phyloP scores from a whole-genome alignment of 2,797 vertebrate species.

The Acrossocheilus fasciatus region DNA sequence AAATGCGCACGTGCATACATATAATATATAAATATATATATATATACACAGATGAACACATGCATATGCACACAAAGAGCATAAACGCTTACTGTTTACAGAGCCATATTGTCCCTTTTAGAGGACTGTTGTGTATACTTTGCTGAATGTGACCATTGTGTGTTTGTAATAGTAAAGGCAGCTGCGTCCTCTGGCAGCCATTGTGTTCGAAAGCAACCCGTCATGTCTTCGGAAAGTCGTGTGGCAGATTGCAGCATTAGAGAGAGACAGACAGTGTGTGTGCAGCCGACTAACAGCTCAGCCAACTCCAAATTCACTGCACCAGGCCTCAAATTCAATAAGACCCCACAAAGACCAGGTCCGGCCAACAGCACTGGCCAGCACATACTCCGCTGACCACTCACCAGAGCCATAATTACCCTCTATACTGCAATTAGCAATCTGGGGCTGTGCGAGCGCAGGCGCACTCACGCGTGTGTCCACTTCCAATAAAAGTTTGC shows the following conservation, averaged over 20 bases:
- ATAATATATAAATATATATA: conserved; percentile 17
- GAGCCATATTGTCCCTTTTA: conserved; percentile 38
- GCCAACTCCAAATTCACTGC: conserved; percentile 54
- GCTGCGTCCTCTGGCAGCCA: conserved; percentile 53
- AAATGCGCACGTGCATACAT: conserved; percentile 54
- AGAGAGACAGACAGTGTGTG: conserved; percentile 44
- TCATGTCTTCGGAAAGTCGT: conserved; percentile 51
- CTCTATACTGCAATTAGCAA: conserved; percentile 68
- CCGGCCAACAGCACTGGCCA: conserved; percentile 57
- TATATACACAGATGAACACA: conserved; percentile 8
- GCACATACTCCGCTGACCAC: conserved; percentile 62
- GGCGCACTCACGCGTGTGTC: conserved; percentile 28
- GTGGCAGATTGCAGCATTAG: conserved; percentile 41
- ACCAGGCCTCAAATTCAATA: conserved; percentile 66
- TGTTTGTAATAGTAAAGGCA: conserved; percentile 51
- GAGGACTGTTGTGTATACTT: conserved; percentile 31
- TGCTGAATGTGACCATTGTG: conserved; percentile 37
- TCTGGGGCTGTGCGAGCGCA: conserved; percentile 58
- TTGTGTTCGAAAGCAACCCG: conserved; percentile 47
- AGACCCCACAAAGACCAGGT: conserved; percentile 61
- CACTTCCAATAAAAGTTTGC: conserved; percentile 61
- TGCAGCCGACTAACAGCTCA: conserved; percentile 46
- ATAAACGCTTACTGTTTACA: conserved; percentile 38
- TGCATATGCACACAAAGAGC: conserved; percentile 57
- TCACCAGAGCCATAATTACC: conserved; percentile 64